phyloP scores from a whole-genome alignment of 1,140 invertebrate species.

The Sitobion miscanthi region DNA sequence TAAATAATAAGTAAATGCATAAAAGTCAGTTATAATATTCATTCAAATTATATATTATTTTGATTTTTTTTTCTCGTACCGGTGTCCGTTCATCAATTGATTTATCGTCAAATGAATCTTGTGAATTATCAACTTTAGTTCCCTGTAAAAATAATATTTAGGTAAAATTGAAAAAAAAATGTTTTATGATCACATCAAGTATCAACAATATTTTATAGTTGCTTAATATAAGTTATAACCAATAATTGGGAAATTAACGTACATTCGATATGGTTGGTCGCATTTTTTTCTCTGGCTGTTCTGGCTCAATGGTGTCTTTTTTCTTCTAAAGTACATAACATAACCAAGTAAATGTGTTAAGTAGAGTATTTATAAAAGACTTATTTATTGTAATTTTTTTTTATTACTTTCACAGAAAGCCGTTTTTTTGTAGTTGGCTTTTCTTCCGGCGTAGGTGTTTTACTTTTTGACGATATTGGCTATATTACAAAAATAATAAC shows the following conservation, averaged over 20 bases:
- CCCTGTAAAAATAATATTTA: constrained; percentile 35
- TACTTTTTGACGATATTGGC: background rate
- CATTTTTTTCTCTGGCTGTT: constrained; percentile 51
- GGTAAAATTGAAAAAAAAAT: background rate
- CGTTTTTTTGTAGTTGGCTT: background rate
- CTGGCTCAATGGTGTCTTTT: constrained; percentile 29
- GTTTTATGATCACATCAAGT: background rate
- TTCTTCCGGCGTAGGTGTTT: background rate
- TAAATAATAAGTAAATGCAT: background rate
- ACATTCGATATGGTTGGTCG: constrained; percentile 44
- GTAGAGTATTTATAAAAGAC: background rate
- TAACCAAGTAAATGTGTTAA: background rate
- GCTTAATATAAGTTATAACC: background rate
- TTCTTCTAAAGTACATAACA: constrained; percentile 11
- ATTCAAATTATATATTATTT: background rate
- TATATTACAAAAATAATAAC: constrained; percentile 2
- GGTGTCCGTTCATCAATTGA: constrained; percentile 40
- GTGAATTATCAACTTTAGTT: constrained; percentile 23
- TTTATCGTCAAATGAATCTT: constrained; percentile 49
- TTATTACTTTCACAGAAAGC: constrained; percentile 41
- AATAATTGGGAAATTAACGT: background rate
- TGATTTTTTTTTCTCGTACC: constrained; percentile 18
- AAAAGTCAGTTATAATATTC: background rate
- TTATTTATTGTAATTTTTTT: background rate
- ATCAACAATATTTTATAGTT: background rate